Evolutionary conservation across 2,113 vertebrate genomes (phyloP), one percentile per base, ranked within the genome.

Genomic region (Plecotus auritus): DNA sequence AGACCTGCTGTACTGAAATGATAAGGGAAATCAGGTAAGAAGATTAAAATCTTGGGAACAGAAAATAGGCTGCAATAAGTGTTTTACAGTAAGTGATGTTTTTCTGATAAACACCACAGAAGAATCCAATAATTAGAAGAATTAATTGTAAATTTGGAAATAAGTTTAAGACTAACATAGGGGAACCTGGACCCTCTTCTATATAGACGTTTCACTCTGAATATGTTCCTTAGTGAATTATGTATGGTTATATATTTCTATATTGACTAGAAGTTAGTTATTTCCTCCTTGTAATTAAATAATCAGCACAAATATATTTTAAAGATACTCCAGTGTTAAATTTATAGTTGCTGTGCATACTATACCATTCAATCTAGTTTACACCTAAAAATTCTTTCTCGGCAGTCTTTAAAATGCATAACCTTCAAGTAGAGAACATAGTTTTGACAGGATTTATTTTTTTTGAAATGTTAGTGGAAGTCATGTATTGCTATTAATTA

Each of bases 81-180:
- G 22, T 67, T 85, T 95, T 54, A 78, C 12, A 73, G 47, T 47
- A 70, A 51, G 13, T 30, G 9, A 72, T 47, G 2, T 54, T 91
- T 89, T 54, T 85, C 61, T 88, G 35, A 49, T 80, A 87, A 76
- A 69, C 20, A 80, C 12, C 14, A 32, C 16, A 54, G 37, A 91
- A 64, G 6, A 80, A 49, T 86, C 32, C 18, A 80, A 22, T 69
- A 85, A 82, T 82, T 59, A 88, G 35, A 93, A 92, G 13, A 83
- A 90, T 74, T 86, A n/a, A 86, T 49, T 96, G 18, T 92, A 83
- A 72, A 64, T 54, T 64, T 74, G 14, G 40, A 93, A 93, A 85
- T 7, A 87, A 82, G 6, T 74, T 91, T 92, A 49, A 90, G 49
- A 56, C n/a, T 51, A 64, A 13, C 4, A 54, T 13, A 93, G 10